A percentile compares a stretch with the other conserved stretches of the same genome.
Conservation (phyloP, 1,140 invertebrate genomes). For the Temnothorax longispinosus region DNA sequence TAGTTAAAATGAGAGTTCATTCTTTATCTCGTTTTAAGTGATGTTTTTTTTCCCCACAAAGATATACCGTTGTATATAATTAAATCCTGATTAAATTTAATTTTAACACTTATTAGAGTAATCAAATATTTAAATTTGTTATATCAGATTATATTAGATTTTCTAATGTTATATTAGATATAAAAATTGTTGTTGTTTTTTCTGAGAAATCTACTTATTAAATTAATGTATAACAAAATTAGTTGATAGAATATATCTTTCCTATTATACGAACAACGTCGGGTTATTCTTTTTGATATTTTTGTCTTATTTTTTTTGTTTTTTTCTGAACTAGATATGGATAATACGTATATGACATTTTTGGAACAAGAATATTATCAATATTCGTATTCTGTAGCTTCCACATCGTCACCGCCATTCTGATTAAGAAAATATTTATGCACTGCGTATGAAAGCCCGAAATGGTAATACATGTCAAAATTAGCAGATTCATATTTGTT, state of each 20-base stretch:
- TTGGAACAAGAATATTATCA: background rate
- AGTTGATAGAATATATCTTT: background rate
- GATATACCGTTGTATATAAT: background rate
- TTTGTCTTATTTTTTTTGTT: background rate
- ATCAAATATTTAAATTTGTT: background rate
- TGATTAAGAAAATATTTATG: background rate
- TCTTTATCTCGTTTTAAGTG: background rate
- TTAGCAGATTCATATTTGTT: conserved; percentile 47
- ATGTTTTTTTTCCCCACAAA: background rate
- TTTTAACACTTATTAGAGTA: background rate
- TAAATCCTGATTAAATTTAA: background rate
- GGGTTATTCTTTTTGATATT: background rate
- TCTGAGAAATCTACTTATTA: background rate
- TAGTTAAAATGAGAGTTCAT: background rate
- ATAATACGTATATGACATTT: background rate
- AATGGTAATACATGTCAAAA: conserved; percentile 23
- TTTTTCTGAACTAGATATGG: background rate
- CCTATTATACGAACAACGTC: background rate
- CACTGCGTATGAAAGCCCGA: background rate
- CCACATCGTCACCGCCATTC: background rate
- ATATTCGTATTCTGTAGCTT: background rate
- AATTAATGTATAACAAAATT: background rate
- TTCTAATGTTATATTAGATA: background rate
- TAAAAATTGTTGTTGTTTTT: background rate
- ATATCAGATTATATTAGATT: no score